Evolutionary conservation across 2,888 invertebrate genomes (phyloP), one percentile per base, ranked within the genome.

Genomic region (Exocentrus adspersus): DNA sequence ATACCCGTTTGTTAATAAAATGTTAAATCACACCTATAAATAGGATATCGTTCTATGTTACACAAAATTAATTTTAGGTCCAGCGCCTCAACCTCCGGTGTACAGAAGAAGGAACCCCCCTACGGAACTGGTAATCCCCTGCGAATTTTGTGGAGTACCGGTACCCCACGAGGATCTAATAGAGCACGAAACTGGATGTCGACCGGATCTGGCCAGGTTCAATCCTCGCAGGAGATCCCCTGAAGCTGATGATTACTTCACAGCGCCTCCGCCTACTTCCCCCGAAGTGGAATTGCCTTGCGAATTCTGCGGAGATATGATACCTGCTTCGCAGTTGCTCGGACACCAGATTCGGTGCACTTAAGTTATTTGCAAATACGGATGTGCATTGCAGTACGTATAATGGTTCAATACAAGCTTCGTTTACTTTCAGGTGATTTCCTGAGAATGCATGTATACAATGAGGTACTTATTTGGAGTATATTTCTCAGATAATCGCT

Each of bases 261-360:
- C 71, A 0, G 75, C 76, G 1, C 78, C 75, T 2, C 67, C 54
- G n/a, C 67, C 72, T 5, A 67, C 65, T 73, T 83, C 75, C 1
- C 80, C 81, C 1, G 85, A 83, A 46, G 83, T 85, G 45, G 81
- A 81, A 64, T 79, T 88, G 46, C 88, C 88, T 4, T 88, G 88
- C 78, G 88, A 88, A 83, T 88, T 88, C 80, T 88, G 88, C 77
- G 80, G 80, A 17, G 77, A 76, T 16, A 82, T 84, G 71, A 82
- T 87, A 64, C 85, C 85, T 0, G 84, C 85, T 0, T 84, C 84
- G 1, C 81, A 85, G 59, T 79, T 89, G 2, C 84, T 87, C 67
- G 82, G 82, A 68, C 89, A 89, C 76, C 87, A 88, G 80, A 82
- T 81, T 5, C 76, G 78, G n/a, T 84, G 84, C 72, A 75, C 70